Evolutionary conservation across 2,113 vertebrate genomes (phyloP), one percentile per base, ranked within the genome.

Genomic region (Equus przewalskii): DNA sequence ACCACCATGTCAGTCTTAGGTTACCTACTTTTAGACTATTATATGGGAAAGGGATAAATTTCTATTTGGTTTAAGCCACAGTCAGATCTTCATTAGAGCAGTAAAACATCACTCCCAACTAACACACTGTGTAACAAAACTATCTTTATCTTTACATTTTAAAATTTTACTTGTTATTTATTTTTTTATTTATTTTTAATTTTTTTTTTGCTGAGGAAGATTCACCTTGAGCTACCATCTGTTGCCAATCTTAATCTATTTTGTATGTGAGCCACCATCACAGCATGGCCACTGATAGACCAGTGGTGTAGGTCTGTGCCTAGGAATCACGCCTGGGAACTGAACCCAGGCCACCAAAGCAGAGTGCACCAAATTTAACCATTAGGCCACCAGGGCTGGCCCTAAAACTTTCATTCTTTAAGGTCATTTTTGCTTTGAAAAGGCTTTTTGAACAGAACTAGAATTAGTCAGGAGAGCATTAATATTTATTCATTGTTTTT

Each of bases 401-500:
- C 36, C 36, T 41, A 41, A 26, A 58, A 19, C 19, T 64, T 75
- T 70, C 72, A 90, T 18, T 87, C 41, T 78, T 94, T 26, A 60
- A 79, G 65, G 16, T 30, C 78, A 72, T 16, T 65, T 96, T 87
- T 83, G 46, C 19, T 81, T 93, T 92, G 30, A 89, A 92, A 86
- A 36, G 0, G 1, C 51, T 16, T 11, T 72, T 51, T 65, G 46
- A 78, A 72, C 22, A 83, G 69, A 83, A 26, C 41, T 84, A 44
- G 21, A 94, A 75, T 79, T 94, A 78, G 10, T 78, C 11, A 33
- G 41, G 67, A 62, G 3, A 83, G 6, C 51, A 82, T 9, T 73
- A 51, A 30, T 75, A 91, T 83, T 82, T 83, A 69, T 69, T 82
- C 44, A 73, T 60, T 88, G 24, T 5, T 84, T 88, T 95, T 60